Conservation (phyloP, 1,140 invertebrate genomes). For the Drosophila melanogaster region Release_6_plus_ISO1_MT NC_004354.4:8915501-8916000, state of each 20-base stretch:
- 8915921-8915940: conserved; percentile 31
- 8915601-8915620: too few relatives aligned
- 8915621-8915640: too few relatives aligned
- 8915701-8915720: too few relatives aligned
- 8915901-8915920: conserved; percentile 16
- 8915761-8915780: too few relatives aligned
- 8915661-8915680: too few relatives aligned
- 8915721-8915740: neutral
- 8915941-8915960: conserved; percentile 14
- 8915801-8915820: neutral
- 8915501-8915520: neutral
- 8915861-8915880: conserved; percentile 19
- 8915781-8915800: conserved; percentile 3
- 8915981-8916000: conserved; percentile 24
- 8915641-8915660: too few relatives aligned
- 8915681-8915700: neutral
- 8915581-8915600: too few relatives aligned
- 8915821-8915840: conserved; percentile 1
- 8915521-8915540: too few relatives aligned
- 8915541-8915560: too few relatives aligned
- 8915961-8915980: neutral
- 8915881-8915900: conserved; percentile 1
- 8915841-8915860: conserved; percentile 7
- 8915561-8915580: too few relatives aligned
- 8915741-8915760: too few relatives aligned